Evolutionary conservation across 2,888 invertebrate genomes (phyloP).

Genomic region (Amorpha juglandis): DNA sequence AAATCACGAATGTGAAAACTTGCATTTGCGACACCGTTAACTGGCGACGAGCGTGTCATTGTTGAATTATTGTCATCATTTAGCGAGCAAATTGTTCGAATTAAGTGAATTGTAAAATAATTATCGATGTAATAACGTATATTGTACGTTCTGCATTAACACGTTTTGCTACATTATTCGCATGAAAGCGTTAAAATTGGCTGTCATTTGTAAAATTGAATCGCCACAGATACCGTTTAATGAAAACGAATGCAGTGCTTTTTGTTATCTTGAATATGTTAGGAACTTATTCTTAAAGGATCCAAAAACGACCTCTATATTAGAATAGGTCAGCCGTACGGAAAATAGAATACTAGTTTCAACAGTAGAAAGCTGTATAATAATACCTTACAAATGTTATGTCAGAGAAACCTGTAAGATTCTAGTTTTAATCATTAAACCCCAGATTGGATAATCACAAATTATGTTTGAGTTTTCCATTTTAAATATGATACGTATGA

Average conservation of each 20-base stretch:
- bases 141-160: constrained; percentile 21
- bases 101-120: constrained; percentile 28
- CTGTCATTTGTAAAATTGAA: constrained; percentile 17
- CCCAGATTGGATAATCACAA: too few relatives aligned
- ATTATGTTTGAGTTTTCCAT: too few relatives aligned
- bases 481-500: too few relatives aligned
- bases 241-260: neutral
- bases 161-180: constrained; percentile 24
- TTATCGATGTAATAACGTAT: constrained; percentile 23
- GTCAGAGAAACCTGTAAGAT: too few relatives aligned
- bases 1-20: constrained; percentile 78
- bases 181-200: constrained; percentile 15
- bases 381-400: too few relatives aligned
- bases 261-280: neutral
- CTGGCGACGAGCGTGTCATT: constrained; percentile 44
- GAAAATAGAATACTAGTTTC: too few relatives aligned
- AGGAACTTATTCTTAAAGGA: neutral
- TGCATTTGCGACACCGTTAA: constrained; percentile 58
- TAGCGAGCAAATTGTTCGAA: constrained; percentile 42
- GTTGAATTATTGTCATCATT: constrained; percentile 44
- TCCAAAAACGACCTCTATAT: too few relatives aligned
- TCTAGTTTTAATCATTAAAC: too few relatives aligned
- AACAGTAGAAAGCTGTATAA: too few relatives aligned
- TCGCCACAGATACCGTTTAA: neutral
- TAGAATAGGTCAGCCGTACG: too few relatives aligned